Evolutionary conservation across 2,888 invertebrate species (phyloP), one percentile per base, ranked within the genome.

Genomic region (Melitaea athalia): DNA sequence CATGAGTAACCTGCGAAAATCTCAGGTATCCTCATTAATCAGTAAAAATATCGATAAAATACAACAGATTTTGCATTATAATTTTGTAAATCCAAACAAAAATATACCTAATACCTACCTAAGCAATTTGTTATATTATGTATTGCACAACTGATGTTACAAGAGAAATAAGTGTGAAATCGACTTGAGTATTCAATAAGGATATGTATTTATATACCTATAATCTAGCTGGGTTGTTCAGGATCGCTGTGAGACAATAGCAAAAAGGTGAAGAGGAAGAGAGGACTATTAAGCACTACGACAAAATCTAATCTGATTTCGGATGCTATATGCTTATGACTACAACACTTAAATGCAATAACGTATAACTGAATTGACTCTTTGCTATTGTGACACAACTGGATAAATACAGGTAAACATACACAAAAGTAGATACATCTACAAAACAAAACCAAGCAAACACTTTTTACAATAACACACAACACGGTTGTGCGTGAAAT

Each of bases 131-230:
- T 88, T 87, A 88, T 84, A 84, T 85, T 83, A 88, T 86, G 85
- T 91, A 91, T 92, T 92, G 92, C 92, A 92, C 92, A 85, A 87
- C 89, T 86, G 92, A 87, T 87, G 86, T 89, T 86, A 86, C 79
- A 78, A 85, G 81, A 86, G 79, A 86, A 87, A 84, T 73, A 80
- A 85, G 81, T 84, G 85, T 88, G 89, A 88, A 88, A 83, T 86
- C 81, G 84, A 82, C 82, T 85, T 92, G 92, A 92, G 92, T 92
- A 92, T 92, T 92, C 85, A 87, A 82, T 83, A 87, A 87, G 89
- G 92, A 92, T 92, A 92, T 92, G 92, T 92, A 86, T 91, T 80
- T 80, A 85, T 83, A 86, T 86, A 85, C 84, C 88, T 91, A 90
- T 83, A 81, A 82, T 79, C 87, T 91, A 91, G 89, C 83, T 83